Conservation (phyloP, 2,888 invertebrate genomes). For the Anagyrus pseudococci region DNA sequence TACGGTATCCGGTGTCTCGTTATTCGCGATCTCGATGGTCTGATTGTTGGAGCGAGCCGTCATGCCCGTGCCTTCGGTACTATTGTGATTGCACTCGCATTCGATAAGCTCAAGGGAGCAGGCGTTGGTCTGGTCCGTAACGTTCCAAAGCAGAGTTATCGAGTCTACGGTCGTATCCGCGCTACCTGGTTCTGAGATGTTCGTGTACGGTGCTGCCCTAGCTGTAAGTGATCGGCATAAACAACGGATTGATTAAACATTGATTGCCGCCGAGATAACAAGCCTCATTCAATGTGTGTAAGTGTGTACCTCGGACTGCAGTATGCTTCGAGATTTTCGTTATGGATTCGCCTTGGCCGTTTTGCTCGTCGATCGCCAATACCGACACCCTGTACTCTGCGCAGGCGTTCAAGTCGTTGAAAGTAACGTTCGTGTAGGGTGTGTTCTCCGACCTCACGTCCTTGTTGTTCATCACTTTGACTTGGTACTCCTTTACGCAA, state of each 20-base stretch:
- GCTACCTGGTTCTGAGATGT: conserved; percentile 4
- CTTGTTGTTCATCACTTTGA: conserved; percentile 39
- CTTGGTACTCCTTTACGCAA: conserved; percentile 47
- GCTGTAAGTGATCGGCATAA: conserved; percentile 14
- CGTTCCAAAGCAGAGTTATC: conserved; percentile 46
- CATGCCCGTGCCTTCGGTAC: conserved; percentile 46
- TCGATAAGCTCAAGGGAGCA: conserved; percentile 43
- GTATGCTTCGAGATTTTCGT: conserved; percentile 19
- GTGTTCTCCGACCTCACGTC: conserved; percentile 2
- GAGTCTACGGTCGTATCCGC: conserved; percentile 25
- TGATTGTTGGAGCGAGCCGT: conserved; percentile 26
- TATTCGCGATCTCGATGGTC: conserved; percentile 13
- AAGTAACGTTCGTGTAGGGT: conserved; percentile 36
- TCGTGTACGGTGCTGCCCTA: conserved; percentile 5
- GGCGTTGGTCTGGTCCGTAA: conserved; percentile 45
- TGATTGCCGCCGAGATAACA: background rate
- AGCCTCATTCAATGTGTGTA: conserved; percentile 10
- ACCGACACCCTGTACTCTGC: conserved; percentile 44
- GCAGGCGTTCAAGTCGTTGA: conserved; percentile 47
- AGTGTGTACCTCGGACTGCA: conserved; percentile 14
- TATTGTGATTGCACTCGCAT: conserved; percentile 43
- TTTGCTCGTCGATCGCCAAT: conserved; percentile 42
- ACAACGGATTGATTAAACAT: background rate
- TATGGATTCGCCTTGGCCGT: conserved; percentile 30
- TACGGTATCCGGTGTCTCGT: conserved; percentile 23